phyloP scores from a whole-genome alignment of 1,140 invertebrate species.

The Drosophila bocki region DNA sequence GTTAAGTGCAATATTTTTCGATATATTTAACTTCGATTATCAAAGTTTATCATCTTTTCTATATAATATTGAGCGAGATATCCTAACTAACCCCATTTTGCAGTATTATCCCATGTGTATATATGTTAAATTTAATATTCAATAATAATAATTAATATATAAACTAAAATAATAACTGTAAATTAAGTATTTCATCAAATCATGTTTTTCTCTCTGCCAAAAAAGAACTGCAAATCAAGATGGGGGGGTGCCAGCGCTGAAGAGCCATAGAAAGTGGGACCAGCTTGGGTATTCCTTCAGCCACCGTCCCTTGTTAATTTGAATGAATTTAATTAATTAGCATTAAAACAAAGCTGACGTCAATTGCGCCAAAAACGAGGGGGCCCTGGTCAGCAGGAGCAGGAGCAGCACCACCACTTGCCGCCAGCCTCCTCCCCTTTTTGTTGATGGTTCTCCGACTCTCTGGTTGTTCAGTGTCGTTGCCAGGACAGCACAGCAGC shows the following conservation, averaged over 20 bases:
- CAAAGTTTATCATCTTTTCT: too few relatives aligned
- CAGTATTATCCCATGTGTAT: too few relatives aligned
- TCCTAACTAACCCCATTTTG: too few relatives aligned
- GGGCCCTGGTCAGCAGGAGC: background rate
- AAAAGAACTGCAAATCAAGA: background rate
- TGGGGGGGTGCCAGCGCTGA: background rate
- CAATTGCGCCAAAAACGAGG: conserved; percentile 54
- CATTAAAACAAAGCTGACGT: conserved; percentile 79
- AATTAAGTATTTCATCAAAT: background rate
- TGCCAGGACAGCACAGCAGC: conserved; percentile 25
- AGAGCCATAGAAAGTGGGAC: conserved; percentile 6
- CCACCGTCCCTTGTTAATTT: conserved; percentile 64
- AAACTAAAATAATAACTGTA: background rate
- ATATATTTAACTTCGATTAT: too few relatives aligned
- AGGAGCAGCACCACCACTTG: background rate
- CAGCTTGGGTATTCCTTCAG: conserved; percentile 26
- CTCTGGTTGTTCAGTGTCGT: conserved; percentile 5
- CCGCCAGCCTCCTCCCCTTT: background rate
- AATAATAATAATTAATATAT: background rate
- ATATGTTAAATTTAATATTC: background rate
- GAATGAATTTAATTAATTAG: conserved; percentile 82
- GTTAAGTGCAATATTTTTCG: too few relatives aligned
- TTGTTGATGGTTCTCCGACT: background rate
- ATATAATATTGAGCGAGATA: too few relatives aligned
- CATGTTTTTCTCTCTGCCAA: conserved; percentile 10